Evolutionary conservation across 1,140 invertebrate genomes (phyloP), one percentile per base, ranked within the genome.

Genomic region (Zaprionus davidi): DNA sequence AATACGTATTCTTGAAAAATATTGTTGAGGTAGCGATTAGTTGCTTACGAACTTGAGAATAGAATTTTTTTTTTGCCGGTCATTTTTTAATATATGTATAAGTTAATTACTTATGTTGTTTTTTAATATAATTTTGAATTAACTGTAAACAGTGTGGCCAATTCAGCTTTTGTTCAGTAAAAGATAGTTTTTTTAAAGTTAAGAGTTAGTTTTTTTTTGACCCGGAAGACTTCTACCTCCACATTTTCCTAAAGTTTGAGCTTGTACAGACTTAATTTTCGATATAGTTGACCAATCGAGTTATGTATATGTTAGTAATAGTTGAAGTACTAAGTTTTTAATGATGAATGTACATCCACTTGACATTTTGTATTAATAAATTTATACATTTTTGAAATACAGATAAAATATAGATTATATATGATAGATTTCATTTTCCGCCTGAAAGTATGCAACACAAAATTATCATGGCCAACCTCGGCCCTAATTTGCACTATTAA

Each of bases 1-100:
- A 72, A 68, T 41, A 46, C 46, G 2, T 51, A 24, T 51, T 2
- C 12, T 51, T 49, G 5, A 11, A 51, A 24, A 51, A 51, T 51
- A 51, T 24, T 24, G 46, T 51, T 51, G 46, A 5, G 46, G 46
- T 51, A 51, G 46, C 46, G 20, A 49, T 49, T 49, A 22, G 17
- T 49, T 49, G 22, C 20, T 51, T 24, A 12, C n/a, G n/a, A 17
- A 17, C 22, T 22, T 5, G 11, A 20, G 17, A 51, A 13, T 51
- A 22, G 1, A 51, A 13, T 22, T 51, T 13, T 0, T 6, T 15
- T 41, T 41, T 12, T 12, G 1, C 9, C 20, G 12, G 22, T 22
- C 0, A 2, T 5, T 46, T 46, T 17, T 9, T 3, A 44, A n/a
- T 44, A 15, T 44, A 44, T 5, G 28, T 44, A n/a, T 7, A 7